These are phyloP conservation scores for Ammodramus savannarum DNA, from an alignment of 2,113 vertebrate genomes.

Conservation along the genomic window DNA sequence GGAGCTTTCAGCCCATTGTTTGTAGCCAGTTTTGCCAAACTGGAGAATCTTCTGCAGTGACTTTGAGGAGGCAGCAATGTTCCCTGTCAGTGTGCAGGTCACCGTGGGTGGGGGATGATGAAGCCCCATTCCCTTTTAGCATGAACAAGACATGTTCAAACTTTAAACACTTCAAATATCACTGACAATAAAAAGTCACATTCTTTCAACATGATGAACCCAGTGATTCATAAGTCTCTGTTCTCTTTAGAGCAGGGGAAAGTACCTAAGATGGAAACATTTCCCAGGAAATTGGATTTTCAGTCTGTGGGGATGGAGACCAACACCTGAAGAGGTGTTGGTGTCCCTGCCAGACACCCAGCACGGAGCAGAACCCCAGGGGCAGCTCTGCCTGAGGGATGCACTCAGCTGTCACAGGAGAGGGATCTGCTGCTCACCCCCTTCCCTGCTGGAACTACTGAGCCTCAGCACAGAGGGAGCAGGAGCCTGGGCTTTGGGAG, in stretches of 20 bases:
- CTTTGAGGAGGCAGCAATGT: conserved; percentile 18
- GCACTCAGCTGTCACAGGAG: background rate
- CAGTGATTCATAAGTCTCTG: conserved; percentile 27
- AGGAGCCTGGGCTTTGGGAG: background rate
- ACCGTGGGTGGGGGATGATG: conserved; percentile 38
- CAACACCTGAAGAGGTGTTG: background rate
- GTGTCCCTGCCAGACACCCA: background rate
- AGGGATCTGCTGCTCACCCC: background rate
- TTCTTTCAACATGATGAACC: conserved; percentile 22
- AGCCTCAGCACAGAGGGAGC: background rate
- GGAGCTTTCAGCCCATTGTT: background rate
- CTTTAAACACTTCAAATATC: conserved; percentile 40
- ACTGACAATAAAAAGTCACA: conserved; percentile 19
- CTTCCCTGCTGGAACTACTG: background rate
- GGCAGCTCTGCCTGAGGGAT: background rate
- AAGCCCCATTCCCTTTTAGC: background rate
- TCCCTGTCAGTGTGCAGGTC: conserved; percentile 5
- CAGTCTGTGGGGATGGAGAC: background rate
- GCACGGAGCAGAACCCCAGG: background rate
- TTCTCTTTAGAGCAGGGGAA: background rate
- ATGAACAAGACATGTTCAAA: conserved; percentile 17
- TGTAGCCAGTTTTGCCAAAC: background rate
- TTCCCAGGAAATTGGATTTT: background rate
- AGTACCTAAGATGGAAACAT: background rate
- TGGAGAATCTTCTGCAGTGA: background rate